Evolutionary conservation across 1,140 invertebrate species (phyloP).

Genomic region (Dicyema japonicum): DNA sequence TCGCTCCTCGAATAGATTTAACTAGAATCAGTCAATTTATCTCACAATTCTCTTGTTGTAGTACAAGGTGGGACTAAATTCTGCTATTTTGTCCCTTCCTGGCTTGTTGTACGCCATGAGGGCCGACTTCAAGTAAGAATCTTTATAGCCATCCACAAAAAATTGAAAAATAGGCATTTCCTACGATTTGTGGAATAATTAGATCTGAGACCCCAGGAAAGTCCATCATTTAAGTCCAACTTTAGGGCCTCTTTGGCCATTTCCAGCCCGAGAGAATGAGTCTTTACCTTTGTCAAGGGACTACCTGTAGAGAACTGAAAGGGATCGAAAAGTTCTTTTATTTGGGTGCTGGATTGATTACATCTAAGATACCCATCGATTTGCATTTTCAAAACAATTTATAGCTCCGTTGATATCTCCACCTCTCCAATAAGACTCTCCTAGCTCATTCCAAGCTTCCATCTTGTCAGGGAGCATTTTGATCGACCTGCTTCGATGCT

Average conservation of each 20-base stretch:
- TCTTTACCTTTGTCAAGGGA: too few species aligned
- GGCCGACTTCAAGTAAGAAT: not conserved
- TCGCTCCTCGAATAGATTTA: too few species aligned
- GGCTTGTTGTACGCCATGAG: slow-evolving; percentile 39
- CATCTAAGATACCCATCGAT: too few species aligned
- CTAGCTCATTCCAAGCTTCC: slow-evolving; percentile 55
- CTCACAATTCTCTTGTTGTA: too few species aligned
- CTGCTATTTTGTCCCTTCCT: slow-evolving; percentile 35
- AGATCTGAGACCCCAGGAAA: slow-evolving; percentile 31
- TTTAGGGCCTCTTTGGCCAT: slow-evolving; percentile 47
- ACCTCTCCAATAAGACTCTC: slow-evolving; percentile 57
- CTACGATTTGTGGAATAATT: slow-evolving; percentile 25
- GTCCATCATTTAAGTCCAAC: slow-evolving; percentile 41
- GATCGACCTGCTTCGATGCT: too few species aligned
- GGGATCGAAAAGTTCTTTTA: too few species aligned
- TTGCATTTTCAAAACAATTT: slow-evolving; percentile 32
- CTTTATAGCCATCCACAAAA: slow-evolving; percentile 1
- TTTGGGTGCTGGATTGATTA: too few species aligned
- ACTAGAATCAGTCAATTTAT: too few species aligned
- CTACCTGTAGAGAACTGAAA: too few species aligned
- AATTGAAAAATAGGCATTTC: slow-evolving; percentile 32
- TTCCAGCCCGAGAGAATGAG: too few species aligned
- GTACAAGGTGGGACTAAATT: too few species aligned
- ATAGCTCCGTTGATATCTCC: slow-evolving; percentile 41
- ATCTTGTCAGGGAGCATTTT: slow-evolving; percentile 45